These are phyloP conservation scores for Tautogolabrus adspersus DNA, from an alignment of 2,113 vertebrate species.

Conservation along the genomic window DNA sequence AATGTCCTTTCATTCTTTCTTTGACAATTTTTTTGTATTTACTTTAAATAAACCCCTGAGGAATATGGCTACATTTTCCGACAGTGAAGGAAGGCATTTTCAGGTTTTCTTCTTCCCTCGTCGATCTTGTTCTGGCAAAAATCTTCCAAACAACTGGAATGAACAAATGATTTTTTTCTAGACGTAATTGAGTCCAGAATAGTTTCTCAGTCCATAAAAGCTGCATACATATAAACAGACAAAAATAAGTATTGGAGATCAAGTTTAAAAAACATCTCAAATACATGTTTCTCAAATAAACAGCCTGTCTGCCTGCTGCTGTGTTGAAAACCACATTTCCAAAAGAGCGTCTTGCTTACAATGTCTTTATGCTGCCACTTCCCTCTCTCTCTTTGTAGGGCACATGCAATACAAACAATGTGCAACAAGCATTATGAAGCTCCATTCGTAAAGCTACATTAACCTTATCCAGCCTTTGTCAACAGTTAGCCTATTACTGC, in stretches of 20 bases:
- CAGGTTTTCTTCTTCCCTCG: too few relatives aligned
- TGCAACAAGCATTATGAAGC: not conserved
- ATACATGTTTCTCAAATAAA: not conserved
- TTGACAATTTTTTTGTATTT: too few relatives aligned
- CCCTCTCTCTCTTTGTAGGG: not conserved
- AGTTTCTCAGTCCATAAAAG: not conserved
- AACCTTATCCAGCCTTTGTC: not conserved
- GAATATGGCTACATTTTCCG: too few relatives aligned
- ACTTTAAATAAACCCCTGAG: too few relatives aligned
- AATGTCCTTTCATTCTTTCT: not conserved
- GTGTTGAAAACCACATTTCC: not conserved
- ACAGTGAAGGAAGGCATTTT: too few relatives aligned
- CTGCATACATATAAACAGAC: not conserved
- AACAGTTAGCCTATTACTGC: not conserved
- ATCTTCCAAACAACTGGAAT: not conserved
- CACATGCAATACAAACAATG: not conserved
- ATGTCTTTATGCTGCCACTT: not conserved
- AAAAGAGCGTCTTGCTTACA: not conserved
- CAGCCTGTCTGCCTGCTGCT: not conserved
- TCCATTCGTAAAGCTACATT: conserved; percentile 15
- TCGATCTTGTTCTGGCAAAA: too few relatives aligned
- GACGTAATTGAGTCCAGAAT: not conserved
- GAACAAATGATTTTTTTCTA: not conserved
- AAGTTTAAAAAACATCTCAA: not conserved
- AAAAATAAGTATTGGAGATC: not conserved